phyloP scores from a whole-genome alignment of 2,113 vertebrate species.

The Rhinoderma darwinii region DNA sequence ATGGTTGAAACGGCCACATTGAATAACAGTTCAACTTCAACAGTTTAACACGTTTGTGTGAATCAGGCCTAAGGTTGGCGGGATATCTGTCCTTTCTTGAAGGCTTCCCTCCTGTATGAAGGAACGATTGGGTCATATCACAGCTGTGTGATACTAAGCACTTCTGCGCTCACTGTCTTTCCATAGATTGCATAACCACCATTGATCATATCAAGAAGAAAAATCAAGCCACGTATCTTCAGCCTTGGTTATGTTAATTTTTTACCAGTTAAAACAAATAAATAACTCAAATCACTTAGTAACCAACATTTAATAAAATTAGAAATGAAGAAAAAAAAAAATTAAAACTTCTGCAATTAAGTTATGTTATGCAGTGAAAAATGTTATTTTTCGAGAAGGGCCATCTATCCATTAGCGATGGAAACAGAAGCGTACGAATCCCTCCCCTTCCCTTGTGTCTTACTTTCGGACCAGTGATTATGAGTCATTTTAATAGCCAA shows the following conservation, averaged over 20 bases:
- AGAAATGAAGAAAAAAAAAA: neutral
- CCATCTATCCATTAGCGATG: slow-evolving; percentile 4
- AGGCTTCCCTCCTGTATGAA: too few relatives aligned
- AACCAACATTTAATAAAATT: neutral
- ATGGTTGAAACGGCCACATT: too few relatives aligned
- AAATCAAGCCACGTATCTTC: neutral
- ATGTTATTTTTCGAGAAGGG: neutral
- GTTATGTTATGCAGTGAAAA: neutral
- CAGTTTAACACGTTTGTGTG: too few relatives aligned
- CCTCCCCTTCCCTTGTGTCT: slow-evolving; percentile 17
- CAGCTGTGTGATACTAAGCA: too few relatives aligned
- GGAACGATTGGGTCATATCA: too few relatives aligned
- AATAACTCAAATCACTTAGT: neutral
- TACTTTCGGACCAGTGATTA: slow-evolving; percentile 43
- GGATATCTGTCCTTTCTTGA: too few relatives aligned
- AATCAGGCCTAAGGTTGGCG: too few relatives aligned
- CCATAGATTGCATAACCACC: too few relatives aligned
- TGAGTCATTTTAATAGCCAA: slow-evolving; percentile 56
- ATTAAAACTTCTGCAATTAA: neutral
- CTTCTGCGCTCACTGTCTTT: too few relatives aligned
- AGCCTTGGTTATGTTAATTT: neutral
- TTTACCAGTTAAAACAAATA: neutral
- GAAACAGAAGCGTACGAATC: neutral
- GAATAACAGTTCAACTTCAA: too few relatives aligned
- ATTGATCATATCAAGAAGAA: too few relatives aligned